Percentiles rank a stretch among this genome's conserved stretches.
phyloP scores from a whole-genome alignment of 2,113 vertebrate species.

The Oxygymnocypris stewartii region DNA sequence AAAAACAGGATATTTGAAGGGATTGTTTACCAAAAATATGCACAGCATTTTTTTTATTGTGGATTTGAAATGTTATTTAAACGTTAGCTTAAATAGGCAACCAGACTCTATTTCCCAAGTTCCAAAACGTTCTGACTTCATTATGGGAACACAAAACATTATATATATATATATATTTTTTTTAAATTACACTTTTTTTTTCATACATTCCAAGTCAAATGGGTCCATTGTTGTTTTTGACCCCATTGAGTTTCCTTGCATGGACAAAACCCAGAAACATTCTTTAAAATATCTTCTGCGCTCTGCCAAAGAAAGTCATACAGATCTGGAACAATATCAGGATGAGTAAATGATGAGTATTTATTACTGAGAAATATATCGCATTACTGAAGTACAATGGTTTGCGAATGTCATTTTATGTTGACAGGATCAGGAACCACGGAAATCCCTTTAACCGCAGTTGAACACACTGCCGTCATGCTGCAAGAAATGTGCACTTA shows the following conservation, averaged over 20 bases:
- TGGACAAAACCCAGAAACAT: not conserved
- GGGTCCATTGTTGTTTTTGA: not conserved
- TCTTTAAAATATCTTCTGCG: not conserved
- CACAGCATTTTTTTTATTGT: not conserved
- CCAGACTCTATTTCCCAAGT: not conserved
- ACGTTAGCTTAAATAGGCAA: not conserved
- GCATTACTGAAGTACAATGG: not conserved
- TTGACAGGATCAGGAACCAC: not conserved
- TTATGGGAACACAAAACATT: not conserved
- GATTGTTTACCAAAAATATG: too few relatives aligned
- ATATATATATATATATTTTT: too few relatives aligned
- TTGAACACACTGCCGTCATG: not conserved
- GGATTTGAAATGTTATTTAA: not conserved
- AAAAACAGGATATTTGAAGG: too few relatives aligned
- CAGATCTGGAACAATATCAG: not conserved
- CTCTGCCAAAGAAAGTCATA: not conserved
- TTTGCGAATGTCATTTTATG: not conserved
- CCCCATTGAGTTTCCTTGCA: not conserved
- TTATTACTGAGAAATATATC: not conserved
- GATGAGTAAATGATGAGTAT: not conserved
- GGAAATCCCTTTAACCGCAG: not conserved
- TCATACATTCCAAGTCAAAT: not conserved
- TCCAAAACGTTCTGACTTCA: not conserved
- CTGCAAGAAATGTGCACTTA: not conserved
- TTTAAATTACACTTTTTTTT: not conserved